Percentiles rank a stretch among this genome's conserved stretches.
Conservation (phyloP, 2,888 invertebrate species). For the Salticus scenicus region DNA sequence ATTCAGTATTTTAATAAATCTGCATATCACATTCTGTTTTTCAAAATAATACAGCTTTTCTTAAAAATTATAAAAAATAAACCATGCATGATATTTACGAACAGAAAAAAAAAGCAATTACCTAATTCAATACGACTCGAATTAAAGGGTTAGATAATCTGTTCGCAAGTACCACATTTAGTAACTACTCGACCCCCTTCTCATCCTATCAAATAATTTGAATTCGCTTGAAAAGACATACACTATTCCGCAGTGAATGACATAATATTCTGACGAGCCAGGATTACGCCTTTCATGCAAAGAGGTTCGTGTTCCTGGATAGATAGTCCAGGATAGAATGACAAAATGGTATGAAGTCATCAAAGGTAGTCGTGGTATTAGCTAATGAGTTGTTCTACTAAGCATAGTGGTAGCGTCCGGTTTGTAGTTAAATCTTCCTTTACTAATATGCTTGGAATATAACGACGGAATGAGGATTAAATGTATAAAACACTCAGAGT, state of each 20-base stretch:
- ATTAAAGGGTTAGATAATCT: too few relatives aligned
- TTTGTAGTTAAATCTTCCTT: neutral
- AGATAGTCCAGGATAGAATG: neutral
- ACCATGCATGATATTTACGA: too few relatives aligned
- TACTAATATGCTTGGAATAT: neutral
- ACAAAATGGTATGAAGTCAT: constrained; percentile 10
- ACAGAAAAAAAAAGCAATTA: too few relatives aligned
- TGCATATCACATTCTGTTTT: too few relatives aligned
- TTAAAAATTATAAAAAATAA: too few relatives aligned
- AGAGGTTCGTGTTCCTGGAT: neutral
- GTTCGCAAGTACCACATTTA: too few relatives aligned
- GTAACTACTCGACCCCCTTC: too few relatives aligned
- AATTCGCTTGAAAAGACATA: constrained; percentile 4
- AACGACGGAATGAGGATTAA: neutral
- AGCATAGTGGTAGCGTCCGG: neutral
- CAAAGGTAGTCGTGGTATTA: constrained; percentile 27
- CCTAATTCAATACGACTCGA: too few relatives aligned
- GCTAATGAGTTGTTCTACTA: constrained; percentile 13
- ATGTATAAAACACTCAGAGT: neutral
- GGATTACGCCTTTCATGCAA: constrained; percentile 20
- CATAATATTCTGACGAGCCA: neutral
- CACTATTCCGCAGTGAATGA: neutral
- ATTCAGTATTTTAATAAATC: too few relatives aligned
- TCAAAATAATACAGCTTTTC: too few relatives aligned
- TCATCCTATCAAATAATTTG: neutral